Evolutionary conservation across 2,797 vertebrate genomes (phyloP).

Genomic region (Micropoecilia bifurca): DNA sequence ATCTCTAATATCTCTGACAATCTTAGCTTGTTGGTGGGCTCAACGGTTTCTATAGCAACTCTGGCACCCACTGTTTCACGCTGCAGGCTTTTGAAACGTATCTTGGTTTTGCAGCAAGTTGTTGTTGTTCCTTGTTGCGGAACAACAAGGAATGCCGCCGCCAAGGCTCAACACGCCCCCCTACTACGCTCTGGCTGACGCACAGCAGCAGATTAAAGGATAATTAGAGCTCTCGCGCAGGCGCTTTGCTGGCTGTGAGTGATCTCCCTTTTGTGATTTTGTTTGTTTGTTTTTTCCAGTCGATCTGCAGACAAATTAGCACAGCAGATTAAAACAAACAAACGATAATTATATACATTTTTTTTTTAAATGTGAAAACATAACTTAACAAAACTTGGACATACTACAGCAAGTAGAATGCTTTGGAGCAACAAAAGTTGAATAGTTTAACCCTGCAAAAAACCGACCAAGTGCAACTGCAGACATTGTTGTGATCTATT

Average conservation of each 20-base stretch:
- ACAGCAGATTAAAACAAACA: not conserved
- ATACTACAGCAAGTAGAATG: not conserved
- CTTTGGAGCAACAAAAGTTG: not conserved
- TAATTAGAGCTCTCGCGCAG: slow-evolving; percentile 31
- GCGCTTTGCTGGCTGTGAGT: slow-evolving; percentile 15
- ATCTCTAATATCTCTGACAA: slow-evolving; percentile 50
- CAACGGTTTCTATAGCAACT: slow-evolving; percentile 72
- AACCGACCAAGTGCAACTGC: not conserved
- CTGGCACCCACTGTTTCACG: slow-evolving; percentile 35
- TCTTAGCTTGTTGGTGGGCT: slow-evolving; percentile 57
- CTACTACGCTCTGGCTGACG: slow-evolving; percentile 28
- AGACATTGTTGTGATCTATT: not conserved
- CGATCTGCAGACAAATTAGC: not conserved
- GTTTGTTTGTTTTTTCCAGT: not conserved
- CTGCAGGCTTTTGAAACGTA: slow-evolving; percentile 40
- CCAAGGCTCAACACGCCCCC: slow-evolving; percentile 41
- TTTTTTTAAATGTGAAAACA: no score
- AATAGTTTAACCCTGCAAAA: not conserved
- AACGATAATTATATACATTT: not conserved
- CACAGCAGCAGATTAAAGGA: slow-evolving; percentile 36
- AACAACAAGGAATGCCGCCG: slow-evolving; percentile 34
- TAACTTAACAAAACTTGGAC: not conserved
- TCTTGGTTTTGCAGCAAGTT: slow-evolving; percentile 37
- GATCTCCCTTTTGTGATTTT: slow-evolving; percentile 11
- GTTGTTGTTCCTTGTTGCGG: slow-evolving; percentile 13